Conservation (phyloP, 2,888 invertebrate genomes). For the Bimastos eiseni region DNA sequence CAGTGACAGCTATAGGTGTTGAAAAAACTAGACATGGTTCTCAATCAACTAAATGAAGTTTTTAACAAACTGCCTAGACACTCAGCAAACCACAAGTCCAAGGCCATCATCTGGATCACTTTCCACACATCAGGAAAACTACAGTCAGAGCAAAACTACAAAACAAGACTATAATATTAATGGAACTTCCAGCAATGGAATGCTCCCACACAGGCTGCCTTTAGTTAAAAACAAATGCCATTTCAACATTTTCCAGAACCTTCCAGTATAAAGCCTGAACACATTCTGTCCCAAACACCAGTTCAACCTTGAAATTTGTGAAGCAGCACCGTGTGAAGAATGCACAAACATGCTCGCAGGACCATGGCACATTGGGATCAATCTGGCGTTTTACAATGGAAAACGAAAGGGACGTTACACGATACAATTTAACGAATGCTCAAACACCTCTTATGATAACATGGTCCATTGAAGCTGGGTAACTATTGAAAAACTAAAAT, state of each 20-base stretch:
- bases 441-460: background rate
- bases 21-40: background rate
- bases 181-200: conserved; percentile 19
- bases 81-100: background rate
- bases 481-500: background rate
- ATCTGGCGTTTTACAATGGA: background rate
- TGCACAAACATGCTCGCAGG: background rate
- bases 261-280: background rate
- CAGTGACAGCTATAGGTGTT: background rate
- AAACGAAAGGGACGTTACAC: background rate
- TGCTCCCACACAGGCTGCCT: conserved; percentile 19
- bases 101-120: background rate
- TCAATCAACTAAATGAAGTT: no score
- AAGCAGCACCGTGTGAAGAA: background rate
- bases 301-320: background rate
- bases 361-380: background rate
- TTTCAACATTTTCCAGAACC: background rate
- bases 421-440: background rate
- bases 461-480: background rate
- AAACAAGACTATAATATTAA: background rate
- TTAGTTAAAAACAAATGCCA: background rate
- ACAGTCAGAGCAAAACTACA: background rate
- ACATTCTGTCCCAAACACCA: background rate
- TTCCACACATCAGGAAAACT: background rate
- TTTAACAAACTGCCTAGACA: background rate